Evolutionary conservation across 2,797 vertebrate genomes (phyloP).

Genomic region (Lacerta bilineata): DNA sequence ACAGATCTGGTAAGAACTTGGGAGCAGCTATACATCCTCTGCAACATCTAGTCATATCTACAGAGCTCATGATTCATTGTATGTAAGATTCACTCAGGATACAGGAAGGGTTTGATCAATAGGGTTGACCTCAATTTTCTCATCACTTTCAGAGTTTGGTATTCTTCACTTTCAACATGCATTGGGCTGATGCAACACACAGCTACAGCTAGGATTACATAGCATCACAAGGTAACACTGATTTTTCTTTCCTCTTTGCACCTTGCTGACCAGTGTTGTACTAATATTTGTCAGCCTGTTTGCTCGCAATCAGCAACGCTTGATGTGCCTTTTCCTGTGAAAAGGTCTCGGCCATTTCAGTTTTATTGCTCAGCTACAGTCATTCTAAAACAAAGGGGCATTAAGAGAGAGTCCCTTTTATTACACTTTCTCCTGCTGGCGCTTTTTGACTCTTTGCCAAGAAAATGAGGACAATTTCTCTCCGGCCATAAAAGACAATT

Average conservation of each 20-base stretch:
- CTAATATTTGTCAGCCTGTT: slow-evolving; percentile 37
- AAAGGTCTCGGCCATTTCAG: not conserved
- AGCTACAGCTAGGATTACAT: not conserved
- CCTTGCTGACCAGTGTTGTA: not conserved
- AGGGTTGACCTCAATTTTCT: slow-evolving; percentile 16
- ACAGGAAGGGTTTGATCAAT: not conserved
- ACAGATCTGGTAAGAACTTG: too few relatives aligned
- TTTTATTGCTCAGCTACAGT: not conserved
- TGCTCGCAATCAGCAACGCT: slow-evolving; percentile 26
- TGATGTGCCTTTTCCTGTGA: not conserved
- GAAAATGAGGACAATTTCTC: slow-evolving; percentile 51
- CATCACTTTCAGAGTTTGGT: not conserved
- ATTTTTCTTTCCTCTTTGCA: not conserved
- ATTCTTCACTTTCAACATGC: not conserved
- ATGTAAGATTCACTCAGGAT: not conserved
- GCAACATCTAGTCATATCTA: not conserved
- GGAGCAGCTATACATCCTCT: not conserved
- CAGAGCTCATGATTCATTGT: not conserved
- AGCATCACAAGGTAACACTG: not conserved
- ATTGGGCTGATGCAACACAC: not conserved
- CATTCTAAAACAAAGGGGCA: slow-evolving; percentile 35
- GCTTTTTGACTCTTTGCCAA: slow-evolving; percentile 51
- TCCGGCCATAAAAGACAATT: slow-evolving; percentile 70
- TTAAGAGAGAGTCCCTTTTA: slow-evolving; percentile 51
- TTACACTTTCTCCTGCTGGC: slow-evolving; percentile 55